A percentile compares a stretch with the other conserved stretches of the same genome.
Conservation (phyloP, 2,888 invertebrate genomes). For the Diachrysia chrysitis region DNA sequence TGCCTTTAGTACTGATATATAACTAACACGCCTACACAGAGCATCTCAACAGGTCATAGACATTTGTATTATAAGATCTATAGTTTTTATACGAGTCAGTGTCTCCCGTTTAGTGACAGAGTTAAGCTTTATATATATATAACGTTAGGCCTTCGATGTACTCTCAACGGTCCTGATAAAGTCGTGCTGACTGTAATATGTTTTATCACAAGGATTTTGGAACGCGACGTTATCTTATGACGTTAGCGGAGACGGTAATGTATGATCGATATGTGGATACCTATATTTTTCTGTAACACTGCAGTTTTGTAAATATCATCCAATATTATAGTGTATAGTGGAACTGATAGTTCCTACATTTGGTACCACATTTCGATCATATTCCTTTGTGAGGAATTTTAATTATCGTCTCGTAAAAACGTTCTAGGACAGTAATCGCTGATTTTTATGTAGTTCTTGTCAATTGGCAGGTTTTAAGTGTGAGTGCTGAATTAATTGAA, state of each 20-base stretch:
- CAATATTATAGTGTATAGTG: slow-evolving; percentile 42
- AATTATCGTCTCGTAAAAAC: slow-evolving; percentile 43
- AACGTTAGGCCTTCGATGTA: slow-evolving; percentile 60
- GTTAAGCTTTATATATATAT: slow-evolving; percentile 70
- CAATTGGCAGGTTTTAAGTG: slow-evolving; percentile 47
- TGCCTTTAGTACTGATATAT: slow-evolving; percentile 73
- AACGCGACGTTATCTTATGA: slow-evolving; percentile 59
- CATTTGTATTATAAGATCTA: slow-evolving; percentile 67
- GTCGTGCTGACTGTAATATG: slow-evolving; percentile 71
- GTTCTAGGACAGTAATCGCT: slow-evolving; percentile 34
- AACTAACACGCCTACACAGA: slow-evolving; percentile 61
- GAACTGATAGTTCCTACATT: slow-evolving; percentile 40
- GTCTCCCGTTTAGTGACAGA: slow-evolving; percentile 72
- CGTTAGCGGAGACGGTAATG: slow-evolving; percentile 47
- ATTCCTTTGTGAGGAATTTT: slow-evolving; percentile 24
- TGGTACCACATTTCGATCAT: slow-evolving; percentile 44
- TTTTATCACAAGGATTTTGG: slow-evolving; percentile 64
- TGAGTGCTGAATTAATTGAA: slow-evolving; percentile 37
- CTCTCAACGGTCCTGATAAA: slow-evolving; percentile 63
- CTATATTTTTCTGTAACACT: slow-evolving; percentile 37
- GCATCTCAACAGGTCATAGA: slow-evolving; percentile 66
- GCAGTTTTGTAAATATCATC: slow-evolving; percentile 57
- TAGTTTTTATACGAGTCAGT: slow-evolving; percentile 71
- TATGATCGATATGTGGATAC: slow-evolving; percentile 42
- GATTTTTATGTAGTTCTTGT: slow-evolving; percentile 50